Percentiles rank a stretch among this genome's conserved stretches.
Conservation (phyloP, 2,113 vertebrate species). For the Apteryx mantelli region DNA sequence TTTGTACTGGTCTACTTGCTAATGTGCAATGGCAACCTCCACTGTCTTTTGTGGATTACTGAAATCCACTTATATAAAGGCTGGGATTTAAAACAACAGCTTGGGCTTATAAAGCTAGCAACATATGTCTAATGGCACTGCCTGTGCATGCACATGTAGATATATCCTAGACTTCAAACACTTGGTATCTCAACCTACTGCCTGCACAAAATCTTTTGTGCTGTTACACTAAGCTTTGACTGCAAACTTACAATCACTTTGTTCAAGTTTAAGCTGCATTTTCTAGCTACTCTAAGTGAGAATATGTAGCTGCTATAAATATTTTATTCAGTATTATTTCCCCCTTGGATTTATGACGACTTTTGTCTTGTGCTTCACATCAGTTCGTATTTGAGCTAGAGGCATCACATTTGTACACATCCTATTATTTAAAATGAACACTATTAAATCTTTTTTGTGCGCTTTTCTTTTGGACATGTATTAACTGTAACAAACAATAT, state of each 20-base stretch:
- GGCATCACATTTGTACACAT: fast-evolving
- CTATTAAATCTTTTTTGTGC: not conserved
- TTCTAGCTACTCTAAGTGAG: not conserved
- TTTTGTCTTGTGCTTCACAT: not conserved
- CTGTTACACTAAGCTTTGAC: not conserved
- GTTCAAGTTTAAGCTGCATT: not conserved
- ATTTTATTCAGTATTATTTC: not conserved
- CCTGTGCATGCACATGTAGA: not conserved
- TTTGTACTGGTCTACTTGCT: not conserved
- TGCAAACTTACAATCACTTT: not conserved
- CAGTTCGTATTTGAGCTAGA: not conserved
- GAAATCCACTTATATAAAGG: conserved; percentile 63
- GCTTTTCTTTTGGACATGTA: not conserved
- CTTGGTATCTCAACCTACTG: not conserved
- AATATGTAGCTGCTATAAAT: not conserved
- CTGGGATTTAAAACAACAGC: conserved; percentile 55
- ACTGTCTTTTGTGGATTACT: conserved; percentile 31
- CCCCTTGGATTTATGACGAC: not conserved
- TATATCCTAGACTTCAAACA: not conserved
- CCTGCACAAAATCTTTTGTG: not conserved
- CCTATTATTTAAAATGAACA: not conserved
- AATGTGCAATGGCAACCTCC: conserved; percentile 7
- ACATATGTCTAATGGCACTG: not conserved
- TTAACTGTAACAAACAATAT: not conserved
- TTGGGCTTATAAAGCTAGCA: conserved; percentile 26